These are phyloP conservation scores for Tangara arthus DNA, from an alignment of 2,797 vertebrate genomes.

Conservation along the genomic window DNA sequence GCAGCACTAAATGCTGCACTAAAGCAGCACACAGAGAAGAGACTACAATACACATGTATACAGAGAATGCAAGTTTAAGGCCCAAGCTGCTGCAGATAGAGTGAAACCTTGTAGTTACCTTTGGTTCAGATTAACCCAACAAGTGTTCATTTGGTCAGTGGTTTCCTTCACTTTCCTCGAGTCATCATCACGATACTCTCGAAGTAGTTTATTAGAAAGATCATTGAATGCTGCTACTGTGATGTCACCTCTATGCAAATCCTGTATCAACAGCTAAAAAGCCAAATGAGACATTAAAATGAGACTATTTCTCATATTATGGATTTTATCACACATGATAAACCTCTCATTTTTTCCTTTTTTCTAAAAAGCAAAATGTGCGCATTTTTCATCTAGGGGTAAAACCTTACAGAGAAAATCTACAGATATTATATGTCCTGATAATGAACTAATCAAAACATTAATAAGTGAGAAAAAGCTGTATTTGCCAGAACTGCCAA, in stretches of 20 bases:
- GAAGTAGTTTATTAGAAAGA: conserved; percentile 87
- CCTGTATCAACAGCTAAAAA: conserved; percentile 85
- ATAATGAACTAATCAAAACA: background rate
- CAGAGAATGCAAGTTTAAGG: background rate
- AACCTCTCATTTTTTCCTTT: accelerated
- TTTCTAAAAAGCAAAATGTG: background rate
- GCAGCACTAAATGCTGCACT: background rate
- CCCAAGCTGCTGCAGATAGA: background rate
- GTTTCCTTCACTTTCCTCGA: conserved; percentile 91
- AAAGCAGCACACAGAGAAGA: background rate
- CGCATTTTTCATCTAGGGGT: background rate
- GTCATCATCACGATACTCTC: conserved; percentile 88
- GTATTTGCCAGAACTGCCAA: accelerated
- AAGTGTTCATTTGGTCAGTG: conserved; percentile 82
- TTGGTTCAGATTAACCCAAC: conserved; percentile 88
- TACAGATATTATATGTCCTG: background rate
- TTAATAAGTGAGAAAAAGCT: background rate
- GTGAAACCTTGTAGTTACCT: conserved; percentile 74
- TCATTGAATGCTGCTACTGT: conserved; percentile 84
- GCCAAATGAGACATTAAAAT: background rate
- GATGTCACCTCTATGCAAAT: conserved; percentile 85
- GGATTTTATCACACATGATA: background rate
- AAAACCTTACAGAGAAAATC: background rate
- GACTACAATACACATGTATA: background rate
- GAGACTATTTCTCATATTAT: background rate